These are phyloP conservation scores for Drosophila quinaria DNA, from an alignment of 2,888 invertebrate species.

Conservation along the genomic window DNA sequence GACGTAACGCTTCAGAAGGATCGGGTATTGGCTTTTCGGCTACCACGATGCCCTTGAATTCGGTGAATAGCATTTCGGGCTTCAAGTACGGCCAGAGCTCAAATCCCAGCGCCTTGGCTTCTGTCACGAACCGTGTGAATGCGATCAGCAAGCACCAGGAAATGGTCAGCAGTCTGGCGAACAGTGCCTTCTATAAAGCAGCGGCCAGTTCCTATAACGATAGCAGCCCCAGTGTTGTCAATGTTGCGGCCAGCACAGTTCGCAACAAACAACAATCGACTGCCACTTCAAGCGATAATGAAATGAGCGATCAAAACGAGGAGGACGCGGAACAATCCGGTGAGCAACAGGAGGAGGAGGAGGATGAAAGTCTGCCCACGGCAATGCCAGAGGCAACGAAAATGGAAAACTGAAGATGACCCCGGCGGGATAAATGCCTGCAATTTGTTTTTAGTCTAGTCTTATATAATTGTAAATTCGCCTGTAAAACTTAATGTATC, in stretches of 20 bases:
- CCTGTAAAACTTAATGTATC: constrained; percentile 15
- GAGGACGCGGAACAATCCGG: constrained; percentile 23
- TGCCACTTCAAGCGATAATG: neutral
- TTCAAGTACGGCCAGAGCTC: constrained; percentile 32
- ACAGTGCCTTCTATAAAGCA: constrained; percentile 57
- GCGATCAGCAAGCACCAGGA: constrained; percentile 49
- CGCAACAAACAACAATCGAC: constrained; percentile 1
- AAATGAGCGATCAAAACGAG: neutral
- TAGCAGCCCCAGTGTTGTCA: constrained; percentile 35
- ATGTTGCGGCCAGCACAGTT: constrained; percentile 5
- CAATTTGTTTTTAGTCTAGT: constrained; percentile 36
- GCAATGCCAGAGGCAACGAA: constrained; percentile 3
- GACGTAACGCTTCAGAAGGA: neutral
- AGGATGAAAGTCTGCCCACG: constrained; percentile 15
- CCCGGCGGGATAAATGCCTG: constrained; percentile 9
- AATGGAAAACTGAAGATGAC: constrained; percentile 34
- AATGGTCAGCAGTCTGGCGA: constrained; percentile 28
- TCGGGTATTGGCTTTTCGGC: constrained; percentile 43
- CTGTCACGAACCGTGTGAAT: constrained; percentile 54
- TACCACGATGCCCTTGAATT: neutral
- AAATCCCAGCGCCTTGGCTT: constrained; percentile 56
- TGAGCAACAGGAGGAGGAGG: constrained; percentile 42
- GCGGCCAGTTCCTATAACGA: constrained; percentile 36
- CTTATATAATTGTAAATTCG: constrained; percentile 20
- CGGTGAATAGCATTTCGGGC: constrained; percentile 17